Base-by-base conservation (phyloP, 2,888 invertebrate genomes). In the Cyclophora albipunctata region DNA sequence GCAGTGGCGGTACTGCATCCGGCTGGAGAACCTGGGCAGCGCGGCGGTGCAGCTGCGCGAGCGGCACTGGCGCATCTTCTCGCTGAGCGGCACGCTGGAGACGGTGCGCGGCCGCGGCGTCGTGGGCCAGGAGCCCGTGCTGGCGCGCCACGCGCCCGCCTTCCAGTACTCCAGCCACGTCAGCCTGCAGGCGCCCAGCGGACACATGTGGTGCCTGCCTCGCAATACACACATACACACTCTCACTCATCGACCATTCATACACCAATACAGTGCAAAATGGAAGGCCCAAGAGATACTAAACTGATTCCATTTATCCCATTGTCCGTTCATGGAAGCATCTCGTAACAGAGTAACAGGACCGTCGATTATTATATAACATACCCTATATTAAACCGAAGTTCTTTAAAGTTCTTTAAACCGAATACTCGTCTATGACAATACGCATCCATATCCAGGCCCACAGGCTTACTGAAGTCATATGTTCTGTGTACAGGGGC, bases 151-250 rank as follows among this genome's bases (percentile, higher is more conserved):
- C 55, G 89, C 95, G 64, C 98, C 98, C 53, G 98, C 98, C 67
- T 99, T 98, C 88, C 99, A 99, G 86, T 99, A 99, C 83, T 97
- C 96, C 79, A 98, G 97, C 79, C 98, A 98, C 82, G 98, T 99
- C 49, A 97, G 97, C 66, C 90, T 99, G 62, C 98, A 98, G 89
- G 97, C 98, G 51, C 97, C 98, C 42, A 97, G 97, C 75, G 99
- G 99, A 5, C 98, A 99, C 74, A 97, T 98, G 97, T 98, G 98
- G 98, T 97, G 75, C 33, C 51, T 33, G 78, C 89, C 42, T n/a
- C 5, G 2, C 35, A 33, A 43, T 5, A 43, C 34, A 42, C 42
- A 2, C 7, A 7, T 20, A 7, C 3, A 5, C 5, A 5, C 20
- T 7, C 7, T 40, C 40, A 40, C 3, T 2, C 40, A 20, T 20